Percentiles rank a stretch among this genome's conserved stretches.
Evolutionary conservation across 2,888 invertebrate genomes (phyloP).

Genomic region (Calameuta filiformis): DNA sequence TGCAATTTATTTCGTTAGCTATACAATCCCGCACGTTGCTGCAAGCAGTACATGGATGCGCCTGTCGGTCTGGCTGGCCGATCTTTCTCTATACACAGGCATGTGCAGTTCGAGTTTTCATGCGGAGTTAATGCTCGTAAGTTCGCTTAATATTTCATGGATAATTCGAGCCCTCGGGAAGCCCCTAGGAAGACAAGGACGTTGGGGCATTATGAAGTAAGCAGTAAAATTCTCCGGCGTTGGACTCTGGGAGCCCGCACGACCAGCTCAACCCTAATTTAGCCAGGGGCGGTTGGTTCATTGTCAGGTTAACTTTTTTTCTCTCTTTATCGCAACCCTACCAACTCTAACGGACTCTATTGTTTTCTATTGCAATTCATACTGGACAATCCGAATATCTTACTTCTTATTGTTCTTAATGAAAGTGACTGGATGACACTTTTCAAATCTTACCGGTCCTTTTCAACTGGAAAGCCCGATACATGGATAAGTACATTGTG

Average conservation of each 20-base stretch:
- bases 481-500: too few relatives aligned
- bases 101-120: slow-evolving; percentile 17
- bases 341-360: slow-evolving; percentile 31
- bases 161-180: slow-evolving; percentile 52
- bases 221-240: slow-evolving; percentile 48
- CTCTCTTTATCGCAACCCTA: slow-evolving; percentile 35
- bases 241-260: slow-evolving; percentile 29
- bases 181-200: slow-evolving; percentile 31
- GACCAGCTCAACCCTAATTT: too few relatives aligned
- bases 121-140: slow-evolving; percentile 40
- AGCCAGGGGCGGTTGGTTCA: slow-evolving; percentile 46
- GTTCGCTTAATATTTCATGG: slow-evolving; percentile 55
- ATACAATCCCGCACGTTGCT: too few relatives aligned
- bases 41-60: too few relatives aligned
- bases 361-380: background rate
- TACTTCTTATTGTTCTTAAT: too few relatives aligned
- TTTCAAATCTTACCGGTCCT: too few relatives aligned
- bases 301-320: slow-evolving; percentile 44
- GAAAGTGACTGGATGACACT: too few relatives aligned
- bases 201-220: slow-evolving; percentile 35
- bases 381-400: too few relatives aligned
- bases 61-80: too few relatives aligned
- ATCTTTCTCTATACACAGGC: too few relatives aligned
- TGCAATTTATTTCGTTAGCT: too few relatives aligned
- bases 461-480: too few relatives aligned